phyloP scores from a whole-genome alignment of 1,140 invertebrate genomes.

The Chrysomallon squamiferum region DNA sequence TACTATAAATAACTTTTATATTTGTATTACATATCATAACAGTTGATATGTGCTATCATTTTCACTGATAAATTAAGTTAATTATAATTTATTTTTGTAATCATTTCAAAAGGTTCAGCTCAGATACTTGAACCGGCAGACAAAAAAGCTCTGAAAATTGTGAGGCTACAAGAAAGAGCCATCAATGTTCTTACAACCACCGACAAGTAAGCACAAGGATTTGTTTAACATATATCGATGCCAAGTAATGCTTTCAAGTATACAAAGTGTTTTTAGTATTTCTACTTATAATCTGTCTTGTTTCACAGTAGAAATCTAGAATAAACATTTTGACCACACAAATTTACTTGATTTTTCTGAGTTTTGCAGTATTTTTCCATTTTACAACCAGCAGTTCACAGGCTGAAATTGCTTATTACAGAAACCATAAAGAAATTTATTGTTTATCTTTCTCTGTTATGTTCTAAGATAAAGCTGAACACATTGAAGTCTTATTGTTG shows the following conservation, averaged over 20 bases:
- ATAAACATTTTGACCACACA: background rate
- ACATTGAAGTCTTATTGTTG: no score
- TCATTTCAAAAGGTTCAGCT: background rate
- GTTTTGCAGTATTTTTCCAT: no score
- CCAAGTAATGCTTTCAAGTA: background rate
- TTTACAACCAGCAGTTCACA: no score
- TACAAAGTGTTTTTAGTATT: background rate
- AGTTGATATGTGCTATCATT: no score
- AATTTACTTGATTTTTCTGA: constrained; percentile 5
- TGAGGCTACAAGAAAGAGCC: constrained; percentile 58
- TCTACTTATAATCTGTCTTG: background rate
- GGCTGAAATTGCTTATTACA: no score
- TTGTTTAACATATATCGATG: background rate
- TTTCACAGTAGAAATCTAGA: background rate
- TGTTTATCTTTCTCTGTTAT: no score
- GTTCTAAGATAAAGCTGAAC: no score
- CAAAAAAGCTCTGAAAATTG: constrained; percentile 63
- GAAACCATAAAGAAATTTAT: no score
- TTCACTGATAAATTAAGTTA: no score
- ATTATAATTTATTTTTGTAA: constrained; percentile 10
- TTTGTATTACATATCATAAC: no score
- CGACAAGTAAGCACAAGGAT: constrained; percentile 58
- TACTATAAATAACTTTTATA: no score
- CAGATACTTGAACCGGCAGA: constrained; percentile 49
- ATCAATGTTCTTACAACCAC: constrained; percentile 61